phyloP scores from a whole-genome alignment of 2,113 vertebrate species.

The Acrocephalus kingi region DNA sequence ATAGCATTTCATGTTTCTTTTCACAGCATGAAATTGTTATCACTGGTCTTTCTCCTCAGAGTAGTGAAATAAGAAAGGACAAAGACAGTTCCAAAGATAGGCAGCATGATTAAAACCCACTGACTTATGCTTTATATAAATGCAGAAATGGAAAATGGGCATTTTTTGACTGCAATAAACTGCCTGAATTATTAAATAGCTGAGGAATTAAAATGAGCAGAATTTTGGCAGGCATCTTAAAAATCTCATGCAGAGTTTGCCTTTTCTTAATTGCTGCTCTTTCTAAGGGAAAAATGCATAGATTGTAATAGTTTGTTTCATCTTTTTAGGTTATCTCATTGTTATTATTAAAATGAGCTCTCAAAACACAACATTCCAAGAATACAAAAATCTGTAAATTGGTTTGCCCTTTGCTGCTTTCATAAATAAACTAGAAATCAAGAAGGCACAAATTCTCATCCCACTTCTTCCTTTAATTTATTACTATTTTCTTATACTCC shows the following conservation, averaged over 20 bases:
- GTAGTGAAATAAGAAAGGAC: background rate
- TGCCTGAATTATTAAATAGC: conserved; percentile 63
- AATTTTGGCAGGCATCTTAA: conserved; percentile 34
- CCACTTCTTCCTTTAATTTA: background rate
- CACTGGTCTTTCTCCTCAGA: background rate
- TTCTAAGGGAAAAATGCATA: background rate
- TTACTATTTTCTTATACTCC: background rate
- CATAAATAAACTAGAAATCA: background rate
- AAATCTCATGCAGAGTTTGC: conserved; percentile 15
- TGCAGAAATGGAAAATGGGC: conserved; percentile 33
- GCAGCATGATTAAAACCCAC: conserved; percentile 2
- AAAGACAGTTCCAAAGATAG: background rate
- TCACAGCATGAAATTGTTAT: background rate
- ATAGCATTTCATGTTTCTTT: background rate
- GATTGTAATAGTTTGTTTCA: conserved; percentile 13
- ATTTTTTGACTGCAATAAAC: conserved; percentile 19
- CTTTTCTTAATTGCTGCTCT: conserved; percentile 46
- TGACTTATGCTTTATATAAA: conserved; percentile 32
- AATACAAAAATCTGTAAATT: background rate
- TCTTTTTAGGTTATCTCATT: background rate
- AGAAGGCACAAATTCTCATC: background rate
- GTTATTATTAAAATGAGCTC: background rate
- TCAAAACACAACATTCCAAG: background rate
- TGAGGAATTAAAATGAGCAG: conserved; percentile 32
- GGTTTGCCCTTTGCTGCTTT: background rate